These are phyloP conservation scores for Cydia amplana DNA, from an alignment of 1,140 invertebrate species.

Conservation along the genomic window DNA sequence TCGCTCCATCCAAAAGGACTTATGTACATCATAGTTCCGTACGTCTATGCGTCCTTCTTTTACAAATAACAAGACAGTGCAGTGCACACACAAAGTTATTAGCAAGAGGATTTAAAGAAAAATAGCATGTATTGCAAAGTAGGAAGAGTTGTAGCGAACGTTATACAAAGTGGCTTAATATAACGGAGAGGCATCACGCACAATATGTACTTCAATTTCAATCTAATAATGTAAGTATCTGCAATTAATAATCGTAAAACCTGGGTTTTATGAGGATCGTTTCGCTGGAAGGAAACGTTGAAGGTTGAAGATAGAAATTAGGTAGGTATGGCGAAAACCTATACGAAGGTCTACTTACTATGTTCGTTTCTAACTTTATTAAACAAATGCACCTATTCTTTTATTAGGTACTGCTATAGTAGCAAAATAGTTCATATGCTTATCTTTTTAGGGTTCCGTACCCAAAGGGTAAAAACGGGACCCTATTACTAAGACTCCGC, in stretches of 20 bases:
- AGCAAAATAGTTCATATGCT: too few relatives aligned
- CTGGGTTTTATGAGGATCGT: constrained; percentile 1
- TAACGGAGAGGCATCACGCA: constrained; percentile 12
- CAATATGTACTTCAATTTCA: constrained; percentile 22
- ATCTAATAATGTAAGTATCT: constrained; percentile 28
- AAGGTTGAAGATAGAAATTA: neutral
- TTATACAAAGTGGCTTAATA: neutral
- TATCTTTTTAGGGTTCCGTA: too few relatives aligned
- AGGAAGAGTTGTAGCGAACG: neutral
- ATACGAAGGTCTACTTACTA: too few relatives aligned
- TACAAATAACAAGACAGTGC: neutral
- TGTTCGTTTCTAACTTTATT: too few relatives aligned
- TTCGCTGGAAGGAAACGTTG: neutral
- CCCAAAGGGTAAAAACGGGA: too few relatives aligned
- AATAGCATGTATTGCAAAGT: neutral
- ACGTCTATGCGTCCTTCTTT: neutral
- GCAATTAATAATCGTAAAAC: constrained; percentile 27
- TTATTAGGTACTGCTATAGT: too few relatives aligned
- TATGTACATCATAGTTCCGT: neutral
- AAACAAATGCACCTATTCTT: too few relatives aligned
- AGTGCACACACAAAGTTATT: neutral
- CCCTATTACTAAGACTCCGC: too few relatives aligned
- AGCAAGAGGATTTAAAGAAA: neutral
- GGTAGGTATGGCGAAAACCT: neutral
- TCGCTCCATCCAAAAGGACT: neutral